phyloP scores from a whole-genome alignment of 2,113 vertebrate species.

The Archilochus colubris region DNA sequence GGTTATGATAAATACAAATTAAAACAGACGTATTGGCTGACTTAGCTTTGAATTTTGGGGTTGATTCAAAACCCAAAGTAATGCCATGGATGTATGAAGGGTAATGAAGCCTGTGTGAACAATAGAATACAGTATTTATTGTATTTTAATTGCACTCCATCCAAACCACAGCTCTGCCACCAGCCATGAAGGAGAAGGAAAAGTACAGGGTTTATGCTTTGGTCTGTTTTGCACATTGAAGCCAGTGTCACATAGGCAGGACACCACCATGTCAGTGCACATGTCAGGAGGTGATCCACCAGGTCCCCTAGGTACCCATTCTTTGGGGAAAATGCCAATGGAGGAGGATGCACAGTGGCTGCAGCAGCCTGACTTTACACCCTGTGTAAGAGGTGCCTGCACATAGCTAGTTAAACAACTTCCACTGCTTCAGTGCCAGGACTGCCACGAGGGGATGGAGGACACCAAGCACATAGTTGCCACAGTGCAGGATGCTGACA shows the following conservation, averaged over 20 bases:
- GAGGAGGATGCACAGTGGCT: neutral
- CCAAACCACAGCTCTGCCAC: neutral
- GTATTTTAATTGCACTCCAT: neutral
- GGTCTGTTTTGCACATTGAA: neutral
- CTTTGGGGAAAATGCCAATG: neutral
- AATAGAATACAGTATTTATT: neutral
- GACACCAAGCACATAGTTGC: neutral
- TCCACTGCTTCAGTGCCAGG: neutral
- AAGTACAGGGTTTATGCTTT: accelerated
- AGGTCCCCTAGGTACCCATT: accelerated
- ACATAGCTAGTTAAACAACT: neutral
- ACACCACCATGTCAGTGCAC: accelerated
- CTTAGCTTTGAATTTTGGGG: neutral
- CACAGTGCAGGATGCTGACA: neutral
- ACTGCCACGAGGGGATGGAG: neutral
- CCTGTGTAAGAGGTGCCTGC: neutral
- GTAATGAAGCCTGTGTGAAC: neutral
- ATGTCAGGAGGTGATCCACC: neutral
- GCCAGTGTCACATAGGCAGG: neutral
- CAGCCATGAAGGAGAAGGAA: neutral
- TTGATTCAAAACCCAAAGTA: conserved; percentile 23
- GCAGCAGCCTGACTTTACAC: neutral
- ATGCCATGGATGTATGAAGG: neutral
- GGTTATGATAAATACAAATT: conserved; percentile 16
- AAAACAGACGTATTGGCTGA: neutral